Percentiles rank a stretch among this genome's conserved stretches.
Conservation (phyloP, 2,113 vertebrate genomes). For the Anser cygnoides region DNA sequence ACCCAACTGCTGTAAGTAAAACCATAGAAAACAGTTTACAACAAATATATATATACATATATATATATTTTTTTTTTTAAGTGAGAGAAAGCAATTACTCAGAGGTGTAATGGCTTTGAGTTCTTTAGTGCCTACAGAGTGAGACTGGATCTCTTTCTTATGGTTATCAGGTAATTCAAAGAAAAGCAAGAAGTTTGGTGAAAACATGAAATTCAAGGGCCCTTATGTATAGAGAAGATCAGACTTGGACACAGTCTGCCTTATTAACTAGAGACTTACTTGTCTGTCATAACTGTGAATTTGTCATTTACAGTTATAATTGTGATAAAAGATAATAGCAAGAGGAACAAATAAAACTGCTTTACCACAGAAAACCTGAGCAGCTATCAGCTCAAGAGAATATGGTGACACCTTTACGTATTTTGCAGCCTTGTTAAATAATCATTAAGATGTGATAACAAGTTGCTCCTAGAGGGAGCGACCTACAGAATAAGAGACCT, state of each 20-base stretch:
- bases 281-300: background rate
- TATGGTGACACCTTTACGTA: background rate
- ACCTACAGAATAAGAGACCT: background rate
- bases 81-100: background rate
- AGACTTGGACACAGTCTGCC: background rate
- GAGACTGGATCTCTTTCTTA: background rate
- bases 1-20: background rate
- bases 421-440: background rate
- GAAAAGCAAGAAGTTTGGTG: background rate
- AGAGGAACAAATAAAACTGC: background rate
- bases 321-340: background rate
- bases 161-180: background rate
- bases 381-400: background rate
- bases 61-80: background rate
- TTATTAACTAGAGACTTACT: slow-evolving; percentile 3
- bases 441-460: slow-evolving; percentile 1
- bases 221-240: background rate
- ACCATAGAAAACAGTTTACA: slow-evolving; percentile 7
- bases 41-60: no score
- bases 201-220: background rate
- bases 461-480: background rate
- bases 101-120: background rate
- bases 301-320: background rate
- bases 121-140: background rate
- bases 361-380: background rate